These are phyloP conservation scores for Sitophilus oryzae DNA, from an alignment of 1,140 invertebrate genomes.

Conservation along the genomic window DNA sequence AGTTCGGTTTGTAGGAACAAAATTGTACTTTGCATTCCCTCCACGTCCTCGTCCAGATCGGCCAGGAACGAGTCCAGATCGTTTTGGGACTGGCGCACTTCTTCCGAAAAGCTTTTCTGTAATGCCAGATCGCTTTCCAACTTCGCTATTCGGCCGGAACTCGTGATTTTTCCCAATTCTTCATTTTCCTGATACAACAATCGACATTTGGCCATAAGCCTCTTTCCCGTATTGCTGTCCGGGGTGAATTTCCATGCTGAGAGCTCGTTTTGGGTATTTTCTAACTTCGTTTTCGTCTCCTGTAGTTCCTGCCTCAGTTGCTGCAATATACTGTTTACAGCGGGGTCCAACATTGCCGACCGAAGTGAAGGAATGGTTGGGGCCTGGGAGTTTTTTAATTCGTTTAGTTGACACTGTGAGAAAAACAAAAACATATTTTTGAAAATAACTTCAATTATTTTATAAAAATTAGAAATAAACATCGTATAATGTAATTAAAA, in stretches of 20 bases:
- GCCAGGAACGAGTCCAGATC: conserved; percentile 93
- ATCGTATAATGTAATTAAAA: not conserved
- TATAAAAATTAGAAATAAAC: not conserved
- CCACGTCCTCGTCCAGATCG: conserved; percentile 94
- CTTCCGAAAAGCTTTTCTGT: conserved; percentile 91
- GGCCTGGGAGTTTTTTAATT: conserved; percentile 78
- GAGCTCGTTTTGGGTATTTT: conserved; percentile 96
- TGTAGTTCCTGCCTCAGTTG: conserved; percentile 87
- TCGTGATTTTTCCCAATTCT: conserved; percentile 92
- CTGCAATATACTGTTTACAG: conserved; percentile 91
- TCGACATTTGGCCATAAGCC: conserved; percentile 95
- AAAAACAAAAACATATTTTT: too few relatives aligned
- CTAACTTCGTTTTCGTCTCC: conserved; percentile 80
- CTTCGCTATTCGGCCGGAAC: conserved; percentile 90
- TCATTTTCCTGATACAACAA: conserved; percentile 97
- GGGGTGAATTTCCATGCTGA: conserved; percentile 98
- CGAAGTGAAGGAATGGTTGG: conserved; percentile 65
- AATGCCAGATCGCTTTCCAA: conserved; percentile 91
- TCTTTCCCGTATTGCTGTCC: conserved; percentile 95
- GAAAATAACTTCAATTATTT: too few relatives aligned
- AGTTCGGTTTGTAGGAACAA: conserved; percentile 90
- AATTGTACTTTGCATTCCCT: conserved; percentile 97
- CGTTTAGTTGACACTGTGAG: conserved; percentile 82
- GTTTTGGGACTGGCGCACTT: conserved; percentile 95
- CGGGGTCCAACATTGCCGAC: conserved; percentile 85